Base-by-base conservation (phyloP, 2,113 vertebrate species). In the Coturnix japonica region DNA sequence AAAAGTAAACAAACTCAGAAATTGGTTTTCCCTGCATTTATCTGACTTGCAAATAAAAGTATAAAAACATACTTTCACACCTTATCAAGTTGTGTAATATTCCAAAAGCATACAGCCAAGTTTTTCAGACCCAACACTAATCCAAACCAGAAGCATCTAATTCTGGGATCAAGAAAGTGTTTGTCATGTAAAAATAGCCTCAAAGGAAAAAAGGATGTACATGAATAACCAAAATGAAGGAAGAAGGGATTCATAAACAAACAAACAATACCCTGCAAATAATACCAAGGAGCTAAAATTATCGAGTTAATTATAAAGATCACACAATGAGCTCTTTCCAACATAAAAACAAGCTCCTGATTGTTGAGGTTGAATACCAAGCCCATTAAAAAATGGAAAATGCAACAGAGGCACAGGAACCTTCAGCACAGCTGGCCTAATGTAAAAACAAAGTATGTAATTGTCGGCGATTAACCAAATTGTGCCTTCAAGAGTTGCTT, bases 221-320 rank as follows among this genome's bases (percentile, higher is more conserved):
- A 63, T 44, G 56, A 92, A 91, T 76, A 91, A 82, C 43, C 44
- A 83, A 79, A 80, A 77, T 28, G 46, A 87, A 65, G 46, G 41
- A 70, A 94, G 81, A 91, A 61, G 37, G 57, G 83, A 92, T 86
- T 95, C n/a, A 92, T 94, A 80, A 95, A 92, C 72, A 96, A 88
- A 94, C 74, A 95, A 95, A 95, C 80, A 84, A 8, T 30, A 88
- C 78, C 93, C 85, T 69, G 25, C 69, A 95, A 97, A 96, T 67
- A 92, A 93, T 71, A 93, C 72, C 53, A 69, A 96, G 89, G 93
- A 90, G 94, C 96, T 97, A 95, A 94, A 97, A 96, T 92, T 95
- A 95, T 77, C 69, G 26, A 19, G 91, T 31, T 64, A 90, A 93
- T 94, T 95, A 94, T 94, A 91, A 87, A 46, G 57, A 95, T 95